A percentile compares a stretch with the other conserved stretches of the same genome.
Conservation (phyloP, 2,113 vertebrate species). For the Seriola dumerili region DNA sequence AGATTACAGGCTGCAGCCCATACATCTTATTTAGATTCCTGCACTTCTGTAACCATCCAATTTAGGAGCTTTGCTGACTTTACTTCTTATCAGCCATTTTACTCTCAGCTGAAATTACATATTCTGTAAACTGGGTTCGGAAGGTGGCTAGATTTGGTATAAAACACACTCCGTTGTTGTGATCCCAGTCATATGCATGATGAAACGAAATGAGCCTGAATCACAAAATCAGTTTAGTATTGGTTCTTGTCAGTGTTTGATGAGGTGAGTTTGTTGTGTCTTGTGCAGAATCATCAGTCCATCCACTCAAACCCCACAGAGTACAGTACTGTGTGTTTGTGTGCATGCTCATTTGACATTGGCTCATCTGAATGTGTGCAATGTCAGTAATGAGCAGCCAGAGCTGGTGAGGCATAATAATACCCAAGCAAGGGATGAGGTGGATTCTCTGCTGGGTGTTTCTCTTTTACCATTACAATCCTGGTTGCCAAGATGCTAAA, state of each 20-base stretch:
- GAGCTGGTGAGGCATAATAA: conserved; percentile 69
- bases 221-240: conserved; percentile 55
- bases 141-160: conserved; percentile 15
- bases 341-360: conserved; percentile 62
- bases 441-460: conserved; percentile 69
- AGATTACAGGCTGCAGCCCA: conserved; percentile 61
- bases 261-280: conserved; percentile 48
- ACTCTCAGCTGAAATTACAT: conserved; percentile 61
- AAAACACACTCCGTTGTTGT: conserved; percentile 11
- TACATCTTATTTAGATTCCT: conserved; percentile 67
- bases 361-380: conserved; percentile 71
- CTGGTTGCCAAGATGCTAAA: conserved; percentile 61
- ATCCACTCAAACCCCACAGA: conserved; percentile 45
- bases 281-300: conserved; percentile 48
- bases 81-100: conserved; percentile 69
- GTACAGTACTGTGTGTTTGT: conserved; percentile 57
- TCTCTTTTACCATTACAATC: conserved; percentile 71
- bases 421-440: conserved; percentile 66
- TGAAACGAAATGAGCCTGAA: conserved; percentile 44
- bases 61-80: conserved; percentile 69
- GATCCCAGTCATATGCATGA: conserved; percentile 32
- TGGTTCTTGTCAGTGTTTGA: conserved; percentile 52
- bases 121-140: conserved; percentile 26
- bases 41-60: conserved; percentile 60
- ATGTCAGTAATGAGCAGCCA: conserved; percentile 72